Base-by-base conservation (phyloP, 2,113 vertebrate species). In the Dipodomys spectabilis region DNA sequence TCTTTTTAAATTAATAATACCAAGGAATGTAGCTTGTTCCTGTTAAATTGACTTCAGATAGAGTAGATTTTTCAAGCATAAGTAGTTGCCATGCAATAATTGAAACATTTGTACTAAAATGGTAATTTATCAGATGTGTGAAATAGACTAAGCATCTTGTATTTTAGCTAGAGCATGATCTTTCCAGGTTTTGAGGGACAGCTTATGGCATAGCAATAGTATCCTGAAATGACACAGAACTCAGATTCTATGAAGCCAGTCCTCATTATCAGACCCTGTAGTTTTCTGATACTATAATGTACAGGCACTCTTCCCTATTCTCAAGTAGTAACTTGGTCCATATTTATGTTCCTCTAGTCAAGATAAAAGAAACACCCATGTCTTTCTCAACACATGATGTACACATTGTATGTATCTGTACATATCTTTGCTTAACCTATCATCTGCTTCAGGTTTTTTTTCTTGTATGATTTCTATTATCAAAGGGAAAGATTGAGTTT, bases 41-140 rank as follows among this genome's bases (percentile, higher is more conserved):
- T 74, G 83, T 75, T 49, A 81, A 92, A 83, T 83, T 79, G 30
- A 68, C 79, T 87, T 95, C 16, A 68, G 25, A 60, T 44, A 27
- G 7, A 68, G 12, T 27, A 1, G 23, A 19, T n/a, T 68, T 45
- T 18, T 32, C 64, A 6, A 44, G 22, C 44, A 3, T 60, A 44
- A 35, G 4, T 64, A 68, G 28, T 2, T 49, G 11, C 10, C 18
- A 8, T 35, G 30, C 10, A 65, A 71, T 77, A 80, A 22, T 69
- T 65, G 11, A 20, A 1, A 20, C 4, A 65, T 53, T 73, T 12
- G 62, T 72, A 77, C 16, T 53, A n/a, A 60, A 75, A 65, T 32
- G 8, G 15, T 39, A 22, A 25, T 72, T 64, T 27, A 83, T 93
- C 8, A 32, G 0, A 84, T 57, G 72, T 82, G 2, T 32, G 45